These are phyloP conservation scores for Bombycilla garrulus DNA, from an alignment of 2,113 vertebrate species.

Conservation along the genomic window DNA sequence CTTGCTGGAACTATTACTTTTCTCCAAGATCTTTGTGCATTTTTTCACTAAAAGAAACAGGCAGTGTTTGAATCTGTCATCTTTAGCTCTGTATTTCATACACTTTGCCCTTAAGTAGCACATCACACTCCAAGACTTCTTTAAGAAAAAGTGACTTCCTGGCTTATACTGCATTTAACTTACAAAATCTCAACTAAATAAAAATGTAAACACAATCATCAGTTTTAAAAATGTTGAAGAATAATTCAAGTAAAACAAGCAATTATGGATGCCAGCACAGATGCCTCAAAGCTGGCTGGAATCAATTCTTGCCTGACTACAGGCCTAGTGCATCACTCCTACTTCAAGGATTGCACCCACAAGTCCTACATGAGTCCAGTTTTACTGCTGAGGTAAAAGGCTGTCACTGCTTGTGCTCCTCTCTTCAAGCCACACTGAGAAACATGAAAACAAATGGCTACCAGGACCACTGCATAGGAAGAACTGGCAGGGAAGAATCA, in stretches of 20 bases:
- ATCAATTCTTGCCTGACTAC: not conserved
- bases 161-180: not conserved
- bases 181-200: not conserved
- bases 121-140: not conserved
- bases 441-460: not conserved
- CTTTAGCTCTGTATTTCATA: conserved; percentile 8
- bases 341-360: not conserved
- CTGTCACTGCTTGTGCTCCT: not conserved
- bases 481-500: not conserved
- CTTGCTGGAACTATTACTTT: conserved; percentile 31
- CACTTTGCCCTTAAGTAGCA: not conserved
- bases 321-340: not conserved
- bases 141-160: not conserved
- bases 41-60: conserved; percentile 42
- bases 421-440: not conserved
- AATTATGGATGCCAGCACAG: not conserved
- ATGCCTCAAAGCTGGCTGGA: not conserved
- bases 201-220: not conserved
- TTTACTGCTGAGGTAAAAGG: not conserved
- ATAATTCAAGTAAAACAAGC: not conserved
- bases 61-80: conserved; percentile 2
- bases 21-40: conserved; percentile 37
- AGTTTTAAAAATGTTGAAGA: not conserved
- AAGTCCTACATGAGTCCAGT: not conserved
- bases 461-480: not conserved